Conservation (phyloP, 2,888 invertebrate species). For the Pammene fasciana region DNA sequence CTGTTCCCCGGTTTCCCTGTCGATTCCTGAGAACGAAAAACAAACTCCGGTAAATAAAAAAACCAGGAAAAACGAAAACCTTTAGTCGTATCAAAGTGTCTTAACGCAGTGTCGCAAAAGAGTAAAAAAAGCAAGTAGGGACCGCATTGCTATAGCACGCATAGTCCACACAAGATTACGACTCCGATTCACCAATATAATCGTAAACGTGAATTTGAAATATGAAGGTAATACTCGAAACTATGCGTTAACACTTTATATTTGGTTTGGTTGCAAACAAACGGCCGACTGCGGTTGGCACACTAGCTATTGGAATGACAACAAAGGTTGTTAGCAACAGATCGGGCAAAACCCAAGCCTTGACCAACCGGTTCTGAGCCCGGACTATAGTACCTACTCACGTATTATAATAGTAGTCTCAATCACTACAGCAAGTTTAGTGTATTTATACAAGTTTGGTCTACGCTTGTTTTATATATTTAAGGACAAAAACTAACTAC, state of each 20-base stretch:
- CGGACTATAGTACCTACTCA: slow-evolving; percentile 31
- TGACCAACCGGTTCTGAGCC: slow-evolving; percentile 71
- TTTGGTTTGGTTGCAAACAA: not conserved
- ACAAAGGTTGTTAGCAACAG: slow-evolving; percentile 43
- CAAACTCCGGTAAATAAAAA: not conserved
- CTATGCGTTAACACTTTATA: not conserved
- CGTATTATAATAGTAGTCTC: slow-evolving; percentile 31
- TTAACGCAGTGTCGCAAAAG: slow-evolving; percentile 5
- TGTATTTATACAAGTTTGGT: not conserved
- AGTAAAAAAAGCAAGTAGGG: slow-evolving; percentile 3
- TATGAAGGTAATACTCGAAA: not conserved
- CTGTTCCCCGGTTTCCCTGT: too few species aligned
- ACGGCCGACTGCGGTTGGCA: too few species aligned
- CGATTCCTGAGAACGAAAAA: too few species aligned
- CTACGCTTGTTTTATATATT: not conserved
- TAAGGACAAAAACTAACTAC: not conserved
- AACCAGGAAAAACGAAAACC: not conserved
- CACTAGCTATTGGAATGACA: not conserved
- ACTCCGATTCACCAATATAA: not conserved
- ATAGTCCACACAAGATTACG: not conserved
- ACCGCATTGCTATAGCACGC: not conserved
- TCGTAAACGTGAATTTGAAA: not conserved
- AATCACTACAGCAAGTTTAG: slow-evolving; percentile 17
- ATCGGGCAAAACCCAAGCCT: slow-evolving; percentile 77
- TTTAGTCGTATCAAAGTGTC: not conserved